These are phyloP conservation scores for Merodon equestris DNA, from an alignment of 2,888 invertebrate genomes.

Conservation along the genomic window DNA sequence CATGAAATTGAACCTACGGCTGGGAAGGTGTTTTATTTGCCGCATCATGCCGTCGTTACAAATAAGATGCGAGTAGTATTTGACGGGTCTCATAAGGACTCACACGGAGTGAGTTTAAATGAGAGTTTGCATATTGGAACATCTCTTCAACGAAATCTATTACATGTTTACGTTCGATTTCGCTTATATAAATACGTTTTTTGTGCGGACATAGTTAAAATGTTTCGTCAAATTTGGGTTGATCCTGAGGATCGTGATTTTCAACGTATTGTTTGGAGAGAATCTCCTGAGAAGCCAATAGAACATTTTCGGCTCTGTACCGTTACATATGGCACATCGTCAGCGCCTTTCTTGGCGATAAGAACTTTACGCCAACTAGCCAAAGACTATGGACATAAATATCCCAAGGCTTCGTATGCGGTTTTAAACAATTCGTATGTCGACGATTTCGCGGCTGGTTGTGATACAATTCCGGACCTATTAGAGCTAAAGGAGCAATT, in stretches of 20 bases:
- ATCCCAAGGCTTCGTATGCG: constrained; percentile 38
- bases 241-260: constrained; percentile 29
- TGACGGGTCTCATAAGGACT: constrained; percentile 52
- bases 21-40: constrained; percentile 49
- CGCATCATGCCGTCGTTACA: constrained; percentile 61
- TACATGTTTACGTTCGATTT: constrained; percentile 35
- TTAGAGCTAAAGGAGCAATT: constrained; percentile 22
- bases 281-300: constrained; percentile 7
- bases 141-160: constrained; percentile 54
- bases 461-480: constrained; percentile 16
- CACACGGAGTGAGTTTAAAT: constrained; percentile 48
- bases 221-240: constrained; percentile 57
- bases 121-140: constrained; percentile 52
- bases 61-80: constrained; percentile 67
- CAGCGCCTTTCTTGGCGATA: constrained; percentile 61
- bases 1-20: constrained; percentile 8
- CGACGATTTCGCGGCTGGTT: constrained; percentile 51
- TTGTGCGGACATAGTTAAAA: constrained; percentile 45
- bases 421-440: too few relatives aligned
- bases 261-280: constrained; percentile 56
- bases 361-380: constrained; percentile 47
- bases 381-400: constrained; percentile 22
- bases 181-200: constrained; percentile 24
- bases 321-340: constrained; percentile 14
- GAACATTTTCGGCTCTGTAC: constrained; percentile 52